Base-by-base conservation (phyloP, 2,797 vertebrate genomes). In the Galagoides demidoff region DNA sequence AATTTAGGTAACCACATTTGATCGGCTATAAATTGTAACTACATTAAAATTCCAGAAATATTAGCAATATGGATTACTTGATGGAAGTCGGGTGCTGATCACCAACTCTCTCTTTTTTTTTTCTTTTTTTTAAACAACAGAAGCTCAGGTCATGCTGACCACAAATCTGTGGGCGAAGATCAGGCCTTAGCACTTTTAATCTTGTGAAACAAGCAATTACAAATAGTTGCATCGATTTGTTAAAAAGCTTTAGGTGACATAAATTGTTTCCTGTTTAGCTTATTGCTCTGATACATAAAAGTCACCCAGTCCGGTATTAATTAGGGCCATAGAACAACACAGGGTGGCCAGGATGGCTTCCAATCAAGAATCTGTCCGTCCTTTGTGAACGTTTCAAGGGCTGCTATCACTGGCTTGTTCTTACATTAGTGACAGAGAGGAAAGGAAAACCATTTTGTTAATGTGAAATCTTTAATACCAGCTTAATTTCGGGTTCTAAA, bases 191-290 rank as follows among this genome's bases (percentile, higher is more conserved):
- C 99, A 99, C 99, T 99, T 99, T 99, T 99, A 99, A 99, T 99
- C 99, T 99, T 99, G 99, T 99, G 99, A 99, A 99, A 99, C 99
- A 99, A 99, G 99, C 99, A 99, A 99, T 99, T 99, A 99, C 99
- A 99, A 99, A 99, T 99, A 99, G 99, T 99, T 99, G 99, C 99
- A 99, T 99, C 99, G 99, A 99, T 99, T 99, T 99, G 99, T 99
- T 99, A 99, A 99, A 99, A 99, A 99, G 99, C 99, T 99, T 99
- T 99, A 98, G 99, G 99, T 99, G 99, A 99, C 99, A 99, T 99
- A 99, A 99, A 99, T 99, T 99, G 99, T 99, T 99, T 99, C 99
- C 98, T 99, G 99, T 99, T 99, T 99, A 99, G 99, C 99, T 99
- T 99, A 99, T 99, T 99, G 99, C 99, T 98, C 98, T 98, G 99